Conservation (phyloP, 2,888 invertebrate genomes). For the Mesochorus sp. region DNA sequence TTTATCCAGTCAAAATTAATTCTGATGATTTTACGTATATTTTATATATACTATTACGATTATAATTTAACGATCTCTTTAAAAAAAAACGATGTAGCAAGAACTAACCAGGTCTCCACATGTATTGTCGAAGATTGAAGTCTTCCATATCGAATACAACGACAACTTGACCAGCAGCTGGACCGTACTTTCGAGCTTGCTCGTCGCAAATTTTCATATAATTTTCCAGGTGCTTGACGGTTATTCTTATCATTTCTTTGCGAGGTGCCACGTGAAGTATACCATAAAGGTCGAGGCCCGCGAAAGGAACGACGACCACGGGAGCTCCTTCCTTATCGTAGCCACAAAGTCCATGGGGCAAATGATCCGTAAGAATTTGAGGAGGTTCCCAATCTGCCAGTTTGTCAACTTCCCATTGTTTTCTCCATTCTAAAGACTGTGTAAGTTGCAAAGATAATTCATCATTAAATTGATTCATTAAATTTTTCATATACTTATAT, state of each 20-base stretch:
- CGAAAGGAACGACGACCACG: slow-evolving; percentile 92
- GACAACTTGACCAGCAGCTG: slow-evolving; percentile 86
- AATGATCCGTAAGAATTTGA: slow-evolving; percentile 87
- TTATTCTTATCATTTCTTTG: slow-evolving; percentile 88
- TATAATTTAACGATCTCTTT: too few species aligned
- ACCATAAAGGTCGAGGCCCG: slow-evolving; percentile 91
- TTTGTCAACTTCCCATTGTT: slow-evolving; percentile 89
- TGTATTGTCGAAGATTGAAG: slow-evolving; percentile 90
- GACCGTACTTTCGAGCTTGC: slow-evolving; percentile 85
- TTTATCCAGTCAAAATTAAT: too few species aligned
- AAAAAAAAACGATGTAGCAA: neutral
- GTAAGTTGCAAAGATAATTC: slow-evolving; percentile 65
- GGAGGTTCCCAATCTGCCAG: slow-evolving; percentile 88
- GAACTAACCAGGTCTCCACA: slow-evolving; percentile 91
- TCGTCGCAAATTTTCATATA: slow-evolving; percentile 86
- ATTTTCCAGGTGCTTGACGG: slow-evolving; percentile 87
- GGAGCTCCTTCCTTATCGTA: slow-evolving; percentile 93
- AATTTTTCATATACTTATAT: neutral
- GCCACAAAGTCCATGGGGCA: slow-evolving; percentile 91
- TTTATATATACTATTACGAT: too few species aligned
- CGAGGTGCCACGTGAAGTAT: slow-evolving; percentile 89
- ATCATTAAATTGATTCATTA: neutral
- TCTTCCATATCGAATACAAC: slow-evolving; percentile 91
- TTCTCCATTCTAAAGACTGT: slow-evolving; percentile 89
- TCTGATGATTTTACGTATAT: too few species aligned